A percentile compares a stretch with the other conserved stretches of the same genome.
These are phyloP conservation scores for Amiota minor DNA, from an alignment of 2,888 invertebrate species.

Conservation along the genomic window DNA sequence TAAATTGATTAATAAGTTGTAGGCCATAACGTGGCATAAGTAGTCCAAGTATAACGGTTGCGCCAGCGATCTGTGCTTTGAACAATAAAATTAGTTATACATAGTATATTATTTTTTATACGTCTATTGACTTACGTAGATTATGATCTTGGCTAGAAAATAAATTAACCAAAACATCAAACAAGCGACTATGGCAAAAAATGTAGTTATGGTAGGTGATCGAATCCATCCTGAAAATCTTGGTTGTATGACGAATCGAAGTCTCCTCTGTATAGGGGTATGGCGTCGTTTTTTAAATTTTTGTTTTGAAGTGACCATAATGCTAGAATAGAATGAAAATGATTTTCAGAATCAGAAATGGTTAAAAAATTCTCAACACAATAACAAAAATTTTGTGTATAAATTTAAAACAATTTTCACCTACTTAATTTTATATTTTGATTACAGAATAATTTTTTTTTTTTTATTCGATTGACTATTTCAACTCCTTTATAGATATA, in stretches of 20 bases:
- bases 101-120: neutral
- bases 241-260: too few relatives aligned
- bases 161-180: slow-evolving; percentile 47
- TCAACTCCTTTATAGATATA: neutral
- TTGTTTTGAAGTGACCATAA: too few relatives aligned
- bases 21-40: slow-evolving; percentile 48
- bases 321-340: too few relatives aligned
- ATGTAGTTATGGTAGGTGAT: too few relatives aligned
- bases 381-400: too few relatives aligned
- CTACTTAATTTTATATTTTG: neutral
- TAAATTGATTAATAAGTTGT: slow-evolving; percentile 45
- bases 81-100: neutral
- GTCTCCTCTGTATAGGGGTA: too few relatives aligned
- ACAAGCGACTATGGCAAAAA: slow-evolving; percentile 30
- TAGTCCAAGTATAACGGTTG: slow-evolving; percentile 45
- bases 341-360: too few relatives aligned
- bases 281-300: too few relatives aligned
- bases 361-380: too few relatives aligned
- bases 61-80: slow-evolving; percentile 40
- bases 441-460: neutral
- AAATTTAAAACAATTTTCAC: neutral
- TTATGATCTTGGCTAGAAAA: slow-evolving; percentile 43
- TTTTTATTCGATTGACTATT: neutral
- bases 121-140: slow-evolving; percentile 43
- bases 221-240: too few relatives aligned